Base-by-base conservation (phyloP, 2,888 invertebrate genomes). In the Sphinx pinastri region DNA sequence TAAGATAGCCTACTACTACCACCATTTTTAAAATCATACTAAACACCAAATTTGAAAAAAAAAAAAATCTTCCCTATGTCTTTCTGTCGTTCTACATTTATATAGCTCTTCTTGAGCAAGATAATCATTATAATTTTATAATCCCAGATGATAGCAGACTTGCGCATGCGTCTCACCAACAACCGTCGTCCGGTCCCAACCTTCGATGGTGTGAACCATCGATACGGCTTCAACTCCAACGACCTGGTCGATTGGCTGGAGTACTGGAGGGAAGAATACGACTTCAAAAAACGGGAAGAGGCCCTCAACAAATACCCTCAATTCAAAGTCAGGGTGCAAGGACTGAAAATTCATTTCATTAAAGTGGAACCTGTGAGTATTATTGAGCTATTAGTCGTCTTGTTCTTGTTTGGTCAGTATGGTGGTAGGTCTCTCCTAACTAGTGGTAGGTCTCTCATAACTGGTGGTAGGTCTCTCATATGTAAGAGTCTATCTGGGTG, bases 91-190 rank as follows among this genome's bases (percentile, higher is more conserved):
- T 25, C 25, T 25, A 38, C 38, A 38, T 25, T 25, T 25, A 38
- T 38, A 38, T 6, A 38, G 38, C 38, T 38, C 4, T 38, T 6
- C 2, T 38, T 38, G 38, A 38, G 38, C 38, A 38, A 38, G 38
- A 38, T 38, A 38, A 38, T 38, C 38, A 2, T 38, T 3, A 3
- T 38, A 38, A 38, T 38, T 8, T 38, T 38, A 38, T 38, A 38
- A 38, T 60, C 13, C 19, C n/a, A 63, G 63, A 63, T 63, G 63
- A 49, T 63, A 49, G 45, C 63, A 6, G 49, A 63, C 10, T 19
- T 63, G 47, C 47, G 49, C 12, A 47, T 47, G 63, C 63, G 63
- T 47, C 63, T 63, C 6, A 4, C 11, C 1, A 47, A 19, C 63
- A 4, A 63, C 49, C 63, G 63, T 7, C 16, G 19, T 12, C 49